Evolutionary conservation across 2,113 vertebrate genomes (phyloP).

Genomic region (Odocoileus hemionus): DNA sequence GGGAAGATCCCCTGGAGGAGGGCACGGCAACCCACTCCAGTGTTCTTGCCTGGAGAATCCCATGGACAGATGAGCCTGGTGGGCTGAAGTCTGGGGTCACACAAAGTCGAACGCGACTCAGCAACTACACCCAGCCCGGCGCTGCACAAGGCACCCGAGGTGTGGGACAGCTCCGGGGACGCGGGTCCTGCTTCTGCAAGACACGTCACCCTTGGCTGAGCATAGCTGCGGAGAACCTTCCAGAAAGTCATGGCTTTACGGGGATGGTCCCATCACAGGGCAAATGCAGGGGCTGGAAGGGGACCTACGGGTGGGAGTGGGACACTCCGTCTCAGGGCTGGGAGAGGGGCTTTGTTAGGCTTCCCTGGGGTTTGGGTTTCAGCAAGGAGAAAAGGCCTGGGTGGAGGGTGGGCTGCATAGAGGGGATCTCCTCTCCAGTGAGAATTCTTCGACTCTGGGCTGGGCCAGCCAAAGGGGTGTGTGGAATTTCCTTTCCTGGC

Average conservation of each 20-base stretch:
- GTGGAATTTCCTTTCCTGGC: conserved; percentile 48
- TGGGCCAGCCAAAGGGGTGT: neutral
- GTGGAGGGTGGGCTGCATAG: neutral
- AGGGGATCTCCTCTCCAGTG: neutral
- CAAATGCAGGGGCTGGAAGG: neutral
- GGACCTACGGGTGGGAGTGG: neutral
- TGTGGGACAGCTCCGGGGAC: neutral
- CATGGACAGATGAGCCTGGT: neutral
- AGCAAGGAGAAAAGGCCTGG: neutral
- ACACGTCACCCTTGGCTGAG: neutral
- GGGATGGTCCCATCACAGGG: neutral
- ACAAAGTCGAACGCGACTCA: neutral
- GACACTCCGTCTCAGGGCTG: neutral
- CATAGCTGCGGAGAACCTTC: neutral
- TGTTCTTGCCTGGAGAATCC: neutral
- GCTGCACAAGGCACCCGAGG: neutral
- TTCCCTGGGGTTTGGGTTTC: neutral
- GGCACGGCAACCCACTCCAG: neutral
- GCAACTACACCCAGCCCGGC: neutral
- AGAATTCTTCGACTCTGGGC: neutral
- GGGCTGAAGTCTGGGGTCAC: neutral
- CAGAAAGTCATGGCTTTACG: neutral
- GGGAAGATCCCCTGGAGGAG: neutral
- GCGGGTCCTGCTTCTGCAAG: neutral
- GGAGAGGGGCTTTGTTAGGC: neutral